Conservation (phyloP, 2,888 invertebrate species). For the Augochlorella aurata region DNA sequence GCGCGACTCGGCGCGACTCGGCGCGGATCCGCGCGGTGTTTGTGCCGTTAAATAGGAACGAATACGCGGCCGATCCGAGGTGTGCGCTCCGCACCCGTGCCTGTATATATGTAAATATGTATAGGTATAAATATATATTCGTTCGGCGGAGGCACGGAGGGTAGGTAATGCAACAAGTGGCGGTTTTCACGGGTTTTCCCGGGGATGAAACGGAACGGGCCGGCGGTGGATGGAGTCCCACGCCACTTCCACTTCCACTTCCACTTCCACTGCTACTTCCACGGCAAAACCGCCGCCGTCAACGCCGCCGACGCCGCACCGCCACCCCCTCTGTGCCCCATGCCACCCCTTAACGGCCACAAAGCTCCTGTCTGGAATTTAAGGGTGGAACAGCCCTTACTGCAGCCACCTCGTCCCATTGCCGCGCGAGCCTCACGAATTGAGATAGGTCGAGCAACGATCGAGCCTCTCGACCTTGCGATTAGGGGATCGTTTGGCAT, state of each 20-base stretch:
- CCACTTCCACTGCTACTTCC: constrained; percentile 64
- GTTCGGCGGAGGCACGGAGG: constrained; percentile 54
- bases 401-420: constrained; percentile 58
- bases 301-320: constrained; percentile 48
- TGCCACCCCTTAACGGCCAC: constrained; percentile 68
- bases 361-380: constrained; percentile 74
- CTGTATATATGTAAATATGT: constrained; percentile 37
- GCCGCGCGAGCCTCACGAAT: constrained; percentile 58
- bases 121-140: constrained; percentile 61
- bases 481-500: constrained; percentile 55
- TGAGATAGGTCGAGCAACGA: constrained; percentile 75
- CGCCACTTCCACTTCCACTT: constrained; percentile 69
- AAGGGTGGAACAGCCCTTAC: constrained; percentile 74
- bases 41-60: constrained; percentile 33
- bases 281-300: constrained; percentile 68
- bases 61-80: constrained; percentile 17
- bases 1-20: background rate
- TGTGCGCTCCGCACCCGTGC: constrained; percentile 20
- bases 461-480: constrained; percentile 73
- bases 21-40: constrained; percentile 2
- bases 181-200: constrained; percentile 82
- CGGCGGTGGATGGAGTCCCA: constrained; percentile 71
- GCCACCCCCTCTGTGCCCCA: constrained; percentile 52
- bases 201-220: constrained; percentile 77
- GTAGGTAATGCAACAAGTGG: constrained; percentile 81